phyloP scores from a whole-genome alignment of 2,888 invertebrate genomes.

The Harmothoe impar region DNA sequence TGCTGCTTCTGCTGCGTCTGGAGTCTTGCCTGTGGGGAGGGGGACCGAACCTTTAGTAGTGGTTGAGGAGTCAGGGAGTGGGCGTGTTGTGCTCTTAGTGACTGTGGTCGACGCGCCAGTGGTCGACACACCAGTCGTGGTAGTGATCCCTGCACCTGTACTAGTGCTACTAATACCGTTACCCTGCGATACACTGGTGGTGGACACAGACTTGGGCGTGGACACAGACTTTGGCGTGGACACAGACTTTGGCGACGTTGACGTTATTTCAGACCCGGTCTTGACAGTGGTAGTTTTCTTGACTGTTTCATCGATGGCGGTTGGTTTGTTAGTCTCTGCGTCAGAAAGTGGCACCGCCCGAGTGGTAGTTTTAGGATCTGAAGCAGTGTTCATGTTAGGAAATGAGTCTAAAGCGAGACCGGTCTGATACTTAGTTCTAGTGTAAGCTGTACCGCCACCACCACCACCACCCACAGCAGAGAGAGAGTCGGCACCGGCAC shows the following conservation, averaged over 20 bases:
- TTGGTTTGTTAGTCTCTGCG: neutral
- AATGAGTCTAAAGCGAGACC: conserved; percentile 1
- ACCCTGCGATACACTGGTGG: neutral
- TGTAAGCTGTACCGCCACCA: neutral
- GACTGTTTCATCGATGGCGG: neutral
- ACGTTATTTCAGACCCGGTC: neutral
- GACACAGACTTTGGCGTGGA: neutral
- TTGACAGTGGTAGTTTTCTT: neutral
- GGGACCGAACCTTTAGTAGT: too few relatives aligned
- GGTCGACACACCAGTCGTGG: too few relatives aligned
- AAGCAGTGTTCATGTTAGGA: neutral
- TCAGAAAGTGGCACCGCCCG: neutral
- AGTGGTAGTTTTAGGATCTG: neutral
- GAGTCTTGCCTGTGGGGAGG: too few relatives aligned
- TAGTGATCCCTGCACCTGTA: too few relatives aligned
- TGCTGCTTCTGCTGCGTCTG: too few relatives aligned
- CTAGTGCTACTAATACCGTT: too few relatives aligned
- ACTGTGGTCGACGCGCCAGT: too few relatives aligned
- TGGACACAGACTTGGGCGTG: neutral
- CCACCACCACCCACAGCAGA: neutral
- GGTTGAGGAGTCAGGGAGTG: too few relatives aligned
- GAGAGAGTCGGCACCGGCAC: neutral
- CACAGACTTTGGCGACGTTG: neutral
- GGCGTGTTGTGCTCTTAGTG: too few relatives aligned
- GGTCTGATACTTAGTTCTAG: neutral